Base-by-base conservation (phyloP, 2,888 invertebrate species). In the Eilema sororculum region DNA sequence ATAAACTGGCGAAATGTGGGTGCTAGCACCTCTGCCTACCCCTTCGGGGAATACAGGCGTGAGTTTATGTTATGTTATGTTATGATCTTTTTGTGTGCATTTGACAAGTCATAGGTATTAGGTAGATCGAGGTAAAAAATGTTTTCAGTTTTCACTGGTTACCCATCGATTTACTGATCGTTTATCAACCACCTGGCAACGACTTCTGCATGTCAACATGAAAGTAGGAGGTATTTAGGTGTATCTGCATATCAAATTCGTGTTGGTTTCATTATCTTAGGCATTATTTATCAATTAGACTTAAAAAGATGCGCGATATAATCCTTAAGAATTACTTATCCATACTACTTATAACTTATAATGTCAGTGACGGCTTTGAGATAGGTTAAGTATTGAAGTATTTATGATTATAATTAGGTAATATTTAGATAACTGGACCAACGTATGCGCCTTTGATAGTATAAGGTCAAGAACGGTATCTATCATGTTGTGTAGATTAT, bases 271-370 rank as follows among this genome's bases (percentile, higher is more conserved):
- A 62, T 41, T 41, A 62, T 24, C 16, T 16, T 24, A 62, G 62
- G 4, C 25, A 62, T 62, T 16, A 20, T 22, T 41, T 9, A 62
- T 62, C 52, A 64, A 64, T 52, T 12, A 52, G 24, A 28, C n/a
- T 64, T 64, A 65, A 30, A 62, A 25, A 24, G 28, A 65, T 65
- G 56, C 56, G 28, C 28, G 56, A 57, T 57, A 65, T 56, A 56
- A 52, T 33, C 22, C 22, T 56, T 33, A 33, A 28, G 59, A 22
- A 9, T 25, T 56, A 22, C 13, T 25, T 56, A 65, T 65, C 30
- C 46, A 20, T 37, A n/a, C n/a, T n/a, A n/a, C 6, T 16, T 24
- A 33, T 56, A 52, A 22, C 22, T 16, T 24, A 37, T 65, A 52
- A 16, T 33, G 22, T n/a, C 20, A 65, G 30, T 25, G 24, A 22